Evolutionary conservation across 2,888 invertebrate genomes (phyloP).

Genomic region (Drosophila anceps): DNA sequence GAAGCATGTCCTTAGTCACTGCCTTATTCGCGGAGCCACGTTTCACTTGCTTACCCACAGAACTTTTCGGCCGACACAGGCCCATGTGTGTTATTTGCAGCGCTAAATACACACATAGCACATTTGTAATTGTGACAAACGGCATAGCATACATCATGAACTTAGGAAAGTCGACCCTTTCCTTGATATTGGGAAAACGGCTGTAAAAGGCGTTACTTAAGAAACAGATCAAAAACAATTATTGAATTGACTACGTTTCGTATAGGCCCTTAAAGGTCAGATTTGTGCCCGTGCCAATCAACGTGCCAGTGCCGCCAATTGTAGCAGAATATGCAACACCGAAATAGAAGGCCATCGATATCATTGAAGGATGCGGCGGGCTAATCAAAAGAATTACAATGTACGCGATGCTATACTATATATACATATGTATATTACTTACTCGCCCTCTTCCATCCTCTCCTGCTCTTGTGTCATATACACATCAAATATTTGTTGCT

Average conservation of each 20-base stretch:
- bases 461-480: constrained; percentile 57
- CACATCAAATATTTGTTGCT: constrained; percentile 60
- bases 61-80: constrained; percentile 69
- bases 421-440: constrained; percentile 17
- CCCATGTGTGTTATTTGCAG: constrained; percentile 79
- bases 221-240: not conserved
- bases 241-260: constrained; percentile 86
- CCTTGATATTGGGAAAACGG: constrained; percentile 71
- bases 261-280: constrained; percentile 92
- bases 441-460: constrained; percentile 62
- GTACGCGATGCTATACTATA: not conserved
- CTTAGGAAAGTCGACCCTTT: constrained; percentile 68
- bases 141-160: constrained; percentile 73
- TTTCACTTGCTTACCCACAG: constrained; percentile 43
- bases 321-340: constrained; percentile 91
- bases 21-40: constrained; percentile 87
- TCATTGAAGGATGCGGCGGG: constrained; percentile 87
- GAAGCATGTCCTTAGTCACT: constrained; percentile 87
- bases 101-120: constrained; percentile 47
- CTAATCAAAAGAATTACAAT: constrained; percentile 24
- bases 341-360: constrained; percentile 90
- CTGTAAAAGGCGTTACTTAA: constrained; percentile 45
- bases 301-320: constrained; percentile 90
- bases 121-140: constrained; percentile 52
- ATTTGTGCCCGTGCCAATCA: constrained; percentile 93